Evolutionary conservation across 2,797 vertebrate species (phyloP), one percentile per base, ranked within the genome.

Genomic region (Enteromius thamalakanensis): DNA sequence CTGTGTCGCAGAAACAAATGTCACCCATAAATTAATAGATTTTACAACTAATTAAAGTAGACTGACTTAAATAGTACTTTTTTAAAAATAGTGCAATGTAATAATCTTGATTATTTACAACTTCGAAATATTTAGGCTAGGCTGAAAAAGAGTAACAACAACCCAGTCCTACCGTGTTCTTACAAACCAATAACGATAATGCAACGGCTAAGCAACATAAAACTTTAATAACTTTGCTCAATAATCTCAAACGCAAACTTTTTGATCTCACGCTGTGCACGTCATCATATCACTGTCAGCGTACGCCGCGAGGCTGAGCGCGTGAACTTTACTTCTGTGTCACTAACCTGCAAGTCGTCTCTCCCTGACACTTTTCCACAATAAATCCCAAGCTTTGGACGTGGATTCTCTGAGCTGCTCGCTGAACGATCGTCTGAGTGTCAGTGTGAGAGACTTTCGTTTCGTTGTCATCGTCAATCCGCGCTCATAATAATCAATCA

Each of bases 291-390:
- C n/a, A 15, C 40, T 45, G 75, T 86, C 71, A 80, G 55, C n/a
- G 9, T 4, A 11, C 53, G 42, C 40, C 42, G 55, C 37, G n/a
- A n/a, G 14, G 11, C 37, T 19, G 2, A 21, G 29, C n/a, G 21
- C 79, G 26, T 23, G 26, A 58, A 47, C 53, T 62, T 69, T 76
- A 45, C 37, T 58, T 11, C 45, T 37, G 26, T 40, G 80, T 71
- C 82, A 96, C 97, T 93, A 94, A 97, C 97, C 97, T 97, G 96
- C 95, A 89, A 97, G 94, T 42, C 96, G 93, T 84, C 95, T 93
- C 91, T 97, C 96, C 15, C 97, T 92, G 89, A 97, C 94, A 85
- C 94, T 97, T 88, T 85, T 97, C 97, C 97, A 97, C 76, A 98
- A 95, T 90, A 96, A 91, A 89, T 95, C 96, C 97, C 97, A 97